A percentile compares a stretch with the other conserved stretches of the same genome.
phyloP scores from a whole-genome alignment of 2,113 vertebrate species.

The Aegotheles bennettii region DNA sequence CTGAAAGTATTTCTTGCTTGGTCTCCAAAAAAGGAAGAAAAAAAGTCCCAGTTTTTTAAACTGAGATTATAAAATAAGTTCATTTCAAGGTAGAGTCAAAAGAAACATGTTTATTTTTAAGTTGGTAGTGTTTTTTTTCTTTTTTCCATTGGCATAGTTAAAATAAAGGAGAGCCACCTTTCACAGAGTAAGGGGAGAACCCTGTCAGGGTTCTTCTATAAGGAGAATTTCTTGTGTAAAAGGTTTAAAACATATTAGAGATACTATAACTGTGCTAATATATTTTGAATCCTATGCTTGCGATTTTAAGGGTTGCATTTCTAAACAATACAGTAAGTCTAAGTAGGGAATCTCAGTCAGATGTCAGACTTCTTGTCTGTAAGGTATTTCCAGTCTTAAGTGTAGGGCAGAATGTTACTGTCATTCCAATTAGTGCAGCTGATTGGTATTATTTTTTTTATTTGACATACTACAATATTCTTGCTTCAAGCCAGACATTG shows the following conservation, averaged over 20 bases:
- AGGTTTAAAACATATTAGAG: neutral
- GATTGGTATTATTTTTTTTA: conserved; percentile 53
- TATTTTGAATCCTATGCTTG: conserved; percentile 9
- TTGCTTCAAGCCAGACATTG: conserved; percentile 13
- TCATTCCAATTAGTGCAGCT: conserved; percentile 60
- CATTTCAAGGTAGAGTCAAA: neutral
- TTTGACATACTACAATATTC: conserved; percentile 21
- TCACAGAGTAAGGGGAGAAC: neutral
- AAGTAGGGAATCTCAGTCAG: conserved; percentile 44
- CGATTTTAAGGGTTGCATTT: conserved; percentile 17
- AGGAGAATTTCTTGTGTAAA: neutral
- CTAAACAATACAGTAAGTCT: conserved; percentile 15
- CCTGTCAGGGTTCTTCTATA: neutral
- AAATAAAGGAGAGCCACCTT: neutral
- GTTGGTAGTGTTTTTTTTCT: neutral
- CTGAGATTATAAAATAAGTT: neutral
- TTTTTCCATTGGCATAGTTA: neutral
- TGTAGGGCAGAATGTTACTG: conserved; percentile 50
- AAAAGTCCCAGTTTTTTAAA: neutral
- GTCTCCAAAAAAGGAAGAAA: neutral
- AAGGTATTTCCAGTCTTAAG: conserved; percentile 43
- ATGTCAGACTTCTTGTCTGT: conserved; percentile 59
- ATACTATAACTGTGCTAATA: neutral
- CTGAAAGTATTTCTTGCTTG: neutral
- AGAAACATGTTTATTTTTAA: neutral